phyloP scores from a whole-genome alignment of 2,888 invertebrate species.

The Tubulanus polymorphus region DNA sequence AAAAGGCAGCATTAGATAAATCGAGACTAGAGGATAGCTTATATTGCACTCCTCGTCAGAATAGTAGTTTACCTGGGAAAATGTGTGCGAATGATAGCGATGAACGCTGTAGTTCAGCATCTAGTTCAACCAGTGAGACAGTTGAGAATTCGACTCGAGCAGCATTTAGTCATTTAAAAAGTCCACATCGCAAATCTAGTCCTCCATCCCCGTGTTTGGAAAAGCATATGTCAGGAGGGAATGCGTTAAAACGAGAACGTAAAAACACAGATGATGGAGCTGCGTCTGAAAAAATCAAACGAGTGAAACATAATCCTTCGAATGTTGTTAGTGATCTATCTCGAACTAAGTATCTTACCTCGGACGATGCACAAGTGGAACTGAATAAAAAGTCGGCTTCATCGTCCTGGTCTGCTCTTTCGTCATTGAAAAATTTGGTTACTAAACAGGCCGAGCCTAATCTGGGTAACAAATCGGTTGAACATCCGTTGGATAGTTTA shows the following conservation, averaged over 20 bases:
- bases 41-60: not conserved
- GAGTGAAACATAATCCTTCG: not conserved
- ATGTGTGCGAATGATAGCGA: not conserved
- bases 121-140: not conserved
- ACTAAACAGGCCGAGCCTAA: conserved; percentile 44
- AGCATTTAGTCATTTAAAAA: no score
- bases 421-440: conserved; percentile 48
- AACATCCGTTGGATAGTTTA: conserved; percentile 88
- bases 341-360: no score
- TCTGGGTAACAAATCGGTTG: no score
- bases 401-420: conserved; percentile 42
- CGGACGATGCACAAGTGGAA: no score
- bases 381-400: no score
- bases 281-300: not conserved
- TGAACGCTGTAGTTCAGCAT: no score
- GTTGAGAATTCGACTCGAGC: not conserved
- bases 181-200: not conserved
- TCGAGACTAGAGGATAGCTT: not conserved
- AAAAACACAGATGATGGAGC: not conserved
- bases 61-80: not conserved
- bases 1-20: not conserved
- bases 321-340: not conserved
- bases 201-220: not conserved
- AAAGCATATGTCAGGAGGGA: not conserved
- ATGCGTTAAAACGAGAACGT: not conserved